Evolutionary conservation across 2,113 vertebrate genomes (phyloP), one percentile per base, ranked within the genome.

Genomic region (Notarius lentiginosus): DNA sequence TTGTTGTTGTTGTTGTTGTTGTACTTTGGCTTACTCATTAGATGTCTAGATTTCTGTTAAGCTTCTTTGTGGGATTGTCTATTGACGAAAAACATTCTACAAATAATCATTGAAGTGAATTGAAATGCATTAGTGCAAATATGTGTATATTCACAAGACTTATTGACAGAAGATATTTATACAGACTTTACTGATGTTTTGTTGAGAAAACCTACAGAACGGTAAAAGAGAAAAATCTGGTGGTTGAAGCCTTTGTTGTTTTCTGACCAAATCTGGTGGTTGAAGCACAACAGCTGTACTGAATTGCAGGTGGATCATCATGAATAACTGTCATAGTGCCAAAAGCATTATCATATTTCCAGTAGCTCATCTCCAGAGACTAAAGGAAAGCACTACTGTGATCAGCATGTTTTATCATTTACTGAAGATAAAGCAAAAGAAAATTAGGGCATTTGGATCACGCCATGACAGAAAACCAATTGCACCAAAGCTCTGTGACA

Each of bases 261-360:
- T 53, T 79, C 17, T 6, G 55, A 5, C 12, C 22, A 30, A 53
- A 87, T 82, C 30, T 30, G 30, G 30, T 30, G 30, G 30, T 30
- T 30, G 30, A 30, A 30, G 85, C 86, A 89, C 87, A 88, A 66
- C 83, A 89, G 87, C 82, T 68, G 88, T 92, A 89, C 58, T 49
- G 88, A 89, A 82, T 79, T 90, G 91, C 27, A 79, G 15, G 90
- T 92, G 91, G 91, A 90, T 92, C 90, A 92, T 93, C 87, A 92
- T 82, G 88, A 90, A 90, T 92, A 91, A 93, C 91, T 91, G 91
- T 90, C 79, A 88, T 84, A 87, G 84, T 88, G 86, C 58, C 86
- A 83, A 10, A 88, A 75, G 53, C 87, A 79, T 86, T 65, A 92
- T 90, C 84, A 56, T 68, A 86, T 86, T 41, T 91, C 83, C 85